phyloP scores from a whole-genome alignment of 2,113 vertebrate species.

The Ariopsis seemanni region DNA sequence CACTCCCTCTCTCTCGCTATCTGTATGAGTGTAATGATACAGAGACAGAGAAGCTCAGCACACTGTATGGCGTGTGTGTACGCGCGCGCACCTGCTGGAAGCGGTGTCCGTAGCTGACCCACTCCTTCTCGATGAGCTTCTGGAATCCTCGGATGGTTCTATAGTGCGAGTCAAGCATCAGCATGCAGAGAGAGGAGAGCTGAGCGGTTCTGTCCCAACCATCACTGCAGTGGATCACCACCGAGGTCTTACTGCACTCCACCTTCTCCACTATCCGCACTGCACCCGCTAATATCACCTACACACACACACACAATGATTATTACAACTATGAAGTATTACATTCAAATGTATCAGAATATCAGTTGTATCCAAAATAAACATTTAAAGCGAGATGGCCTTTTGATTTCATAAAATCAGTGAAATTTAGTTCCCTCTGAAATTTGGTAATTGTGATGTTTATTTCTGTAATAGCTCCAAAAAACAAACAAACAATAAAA shows the following conservation, averaged over 20 bases:
- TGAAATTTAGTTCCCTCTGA: no score
- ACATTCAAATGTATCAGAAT: no score
- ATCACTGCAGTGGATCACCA: constrained; percentile 94
- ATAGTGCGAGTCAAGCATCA: constrained; percentile 92
- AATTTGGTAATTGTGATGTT: no score
- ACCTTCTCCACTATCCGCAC: constrained; percentile 93
- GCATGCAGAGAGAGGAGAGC: constrained; percentile 91
- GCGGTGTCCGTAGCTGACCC: constrained; percentile 94
- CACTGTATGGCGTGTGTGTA: background rate
- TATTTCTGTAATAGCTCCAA: no score
- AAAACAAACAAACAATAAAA: no score
- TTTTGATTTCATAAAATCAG: no score
- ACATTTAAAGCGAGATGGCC: no score
- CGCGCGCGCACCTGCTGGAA: constrained; percentile 84
- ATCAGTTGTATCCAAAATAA: no score
- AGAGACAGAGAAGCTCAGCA: background rate
- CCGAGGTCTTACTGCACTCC: constrained; percentile 92
- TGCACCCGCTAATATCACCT: constrained; percentile 93
- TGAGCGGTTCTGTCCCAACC: constrained; percentile 96
- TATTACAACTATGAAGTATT: no score
- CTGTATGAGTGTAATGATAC: background rate
- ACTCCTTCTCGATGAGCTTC: constrained; percentile 94
- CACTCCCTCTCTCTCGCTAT: background rate
- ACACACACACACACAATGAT: constrained; percentile 33
- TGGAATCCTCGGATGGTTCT: constrained; percentile 91